Base-by-base conservation (phyloP, 2,888 invertebrate species). In the Thecophora atra region DNA sequence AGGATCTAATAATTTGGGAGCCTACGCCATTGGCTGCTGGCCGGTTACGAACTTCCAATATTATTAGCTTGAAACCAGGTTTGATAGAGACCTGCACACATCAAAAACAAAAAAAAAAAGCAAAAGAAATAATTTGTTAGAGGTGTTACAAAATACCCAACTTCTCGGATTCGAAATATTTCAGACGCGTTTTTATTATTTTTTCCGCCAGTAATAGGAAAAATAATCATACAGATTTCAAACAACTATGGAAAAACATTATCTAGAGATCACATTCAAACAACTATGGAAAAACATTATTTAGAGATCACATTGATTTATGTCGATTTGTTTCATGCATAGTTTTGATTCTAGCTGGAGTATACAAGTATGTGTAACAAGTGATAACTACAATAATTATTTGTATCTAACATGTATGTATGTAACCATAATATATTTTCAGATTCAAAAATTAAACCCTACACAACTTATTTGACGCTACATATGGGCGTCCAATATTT, bases 391-490 rank as follows among this genome's bases (percentile, higher is more conserved):
- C 56, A 19, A 56, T 56, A 56, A 56, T 56, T 24, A n/a, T 13
- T 54, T 54, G n/a, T n/a, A n/a, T n/a, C n/a, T n/a, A n/a, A 54
- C 19, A 65, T 8, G n/a, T 60, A 37, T 56, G 6, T 42, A 47
- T 26, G 63, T 15, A 37, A 21, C 17, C 47, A 60, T 44, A 60
- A 47, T 60, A 69, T 51, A 47, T 44, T 69, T 42, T 60, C 37
- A 37, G 60, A 56, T 28, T 51, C 28, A 63, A 70, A 64, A 64
- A 64, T 70, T n/a, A n/a, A n/a, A n/a, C n/a, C n/a, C n/a, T n/a
- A n/a, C n/a, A n/a, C n/a, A n/a, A n/a, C n/a, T n/a, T n/a, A n/a
- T n/a, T n/a, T n/a, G n/a, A n/a, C n/a, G n/a, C n/a, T n/a, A n/a
- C n/a, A n/a, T n/a, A n/a, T n/a, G n/a, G n/a, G n/a, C n/a, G n/a